phyloP scores from a whole-genome alignment of 2,113 vertebrate genomes.

The Petrocephalus microphthalmus region DNA sequence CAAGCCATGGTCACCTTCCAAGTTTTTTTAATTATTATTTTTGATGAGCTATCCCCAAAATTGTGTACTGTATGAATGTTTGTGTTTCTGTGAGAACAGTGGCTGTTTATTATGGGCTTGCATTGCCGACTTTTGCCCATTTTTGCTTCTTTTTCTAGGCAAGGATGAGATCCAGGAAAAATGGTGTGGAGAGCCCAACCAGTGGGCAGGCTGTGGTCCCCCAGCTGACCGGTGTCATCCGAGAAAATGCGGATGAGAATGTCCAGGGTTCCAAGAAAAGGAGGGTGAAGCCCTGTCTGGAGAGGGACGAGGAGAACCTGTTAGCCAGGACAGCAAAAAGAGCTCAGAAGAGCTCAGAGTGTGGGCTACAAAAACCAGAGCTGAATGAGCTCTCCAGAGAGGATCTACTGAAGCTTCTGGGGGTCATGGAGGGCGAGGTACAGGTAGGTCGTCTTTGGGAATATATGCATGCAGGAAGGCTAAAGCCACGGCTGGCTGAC shows the following conservation, averaged over 20 bases:
- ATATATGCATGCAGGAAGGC: background rate
- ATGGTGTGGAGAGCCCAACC: slow-evolving; percentile 69
- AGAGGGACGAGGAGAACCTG: slow-evolving; percentile 57
- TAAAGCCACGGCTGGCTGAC: background rate
- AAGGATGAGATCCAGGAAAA: slow-evolving; percentile 84
- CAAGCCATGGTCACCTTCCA: background rate
- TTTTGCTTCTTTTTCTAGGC: slow-evolving; percentile 53
- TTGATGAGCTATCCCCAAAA: background rate
- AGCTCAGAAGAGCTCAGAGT: slow-evolving; percentile 56
- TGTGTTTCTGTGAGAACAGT: slow-evolving; percentile 9
- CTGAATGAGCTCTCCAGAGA: slow-evolving; percentile 71
- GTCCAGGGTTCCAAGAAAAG: slow-evolving; percentile 38
- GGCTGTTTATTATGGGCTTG: slow-evolving; percentile 17
- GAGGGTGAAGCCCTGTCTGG: slow-evolving; percentile 40
- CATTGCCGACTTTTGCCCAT: background rate
- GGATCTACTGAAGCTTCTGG: slow-evolving; percentile 80
- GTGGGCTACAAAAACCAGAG: slow-evolving; percentile 51
- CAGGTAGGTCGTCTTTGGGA: slow-evolving; percentile 66
- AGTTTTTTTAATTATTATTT: background rate
- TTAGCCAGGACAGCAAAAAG: slow-evolving; percentile 64
- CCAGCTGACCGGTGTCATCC: slow-evolving; percentile 54
- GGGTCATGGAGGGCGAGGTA: slow-evolving; percentile 93
- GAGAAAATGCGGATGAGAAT: slow-evolving; percentile 39
- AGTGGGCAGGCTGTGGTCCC: slow-evolving; percentile 59
- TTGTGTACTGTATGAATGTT: background rate